These are phyloP conservation scores for Popillia japonica DNA, from an alignment of 1,140 invertebrate genomes.

Conservation along the genomic window DNA sequence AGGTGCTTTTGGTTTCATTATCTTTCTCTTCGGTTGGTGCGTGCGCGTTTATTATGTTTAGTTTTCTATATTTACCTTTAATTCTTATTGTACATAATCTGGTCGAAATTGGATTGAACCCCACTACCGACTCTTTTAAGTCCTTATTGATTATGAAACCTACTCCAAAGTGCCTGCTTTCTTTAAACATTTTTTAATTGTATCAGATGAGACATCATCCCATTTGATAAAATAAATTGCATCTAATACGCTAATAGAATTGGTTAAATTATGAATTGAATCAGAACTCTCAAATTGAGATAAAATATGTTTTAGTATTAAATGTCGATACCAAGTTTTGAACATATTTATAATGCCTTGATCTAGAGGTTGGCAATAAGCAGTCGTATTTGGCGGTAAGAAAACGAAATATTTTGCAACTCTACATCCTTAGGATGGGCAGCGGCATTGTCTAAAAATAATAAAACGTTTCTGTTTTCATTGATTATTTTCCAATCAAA, in stretches of 20 bases:
- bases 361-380: too few species aligned
- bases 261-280: not conserved
- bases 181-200: not conserved
- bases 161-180: not conserved
- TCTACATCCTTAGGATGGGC: slow-evolving; percentile 47
- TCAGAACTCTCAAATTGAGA: not conserved
- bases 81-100: too few species aligned
- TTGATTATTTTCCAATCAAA: slow-evolving; percentile 40
- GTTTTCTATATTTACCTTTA: too few species aligned
- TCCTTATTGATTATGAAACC: too few species aligned
- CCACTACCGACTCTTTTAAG: too few species aligned
- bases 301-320: slow-evolving; percentile 24
- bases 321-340: not conserved
- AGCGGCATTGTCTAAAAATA: slow-evolving; percentile 55
- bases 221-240: not conserved
- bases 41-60: too few species aligned
- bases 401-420: not conserved
- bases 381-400: too few species aligned
- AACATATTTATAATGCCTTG: slow-evolving; percentile 29
- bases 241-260: not conserved
- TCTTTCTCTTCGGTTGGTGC: too few species aligned
- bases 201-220: not conserved
- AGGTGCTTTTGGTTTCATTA: too few species aligned
- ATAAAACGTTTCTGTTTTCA: slow-evolving; percentile 46
- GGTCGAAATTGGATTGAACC: too few species aligned